Evolutionary conservation across 2,888 invertebrate species (phyloP).

Genomic region (Hartigia nigra): DNA sequence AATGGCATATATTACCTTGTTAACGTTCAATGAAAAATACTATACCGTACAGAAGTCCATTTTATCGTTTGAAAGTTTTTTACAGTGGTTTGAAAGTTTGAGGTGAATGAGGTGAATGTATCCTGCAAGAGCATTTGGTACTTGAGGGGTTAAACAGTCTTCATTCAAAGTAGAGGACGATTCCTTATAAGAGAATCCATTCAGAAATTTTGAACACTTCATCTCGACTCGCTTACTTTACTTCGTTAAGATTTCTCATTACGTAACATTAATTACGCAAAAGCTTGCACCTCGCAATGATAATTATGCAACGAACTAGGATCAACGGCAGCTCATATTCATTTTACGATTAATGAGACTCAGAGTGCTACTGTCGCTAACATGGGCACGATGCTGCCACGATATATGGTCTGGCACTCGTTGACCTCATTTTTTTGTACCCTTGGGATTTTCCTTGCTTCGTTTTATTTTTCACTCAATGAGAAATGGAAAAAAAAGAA

Average conservation of each 20-base stretch:
- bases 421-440: background rate
- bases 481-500: background rate
- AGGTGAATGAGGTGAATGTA: no score
- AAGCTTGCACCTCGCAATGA: background rate
- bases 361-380: background rate
- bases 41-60: no score
- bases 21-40: no score
- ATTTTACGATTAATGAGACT: background rate
- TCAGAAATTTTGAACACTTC: background rate
- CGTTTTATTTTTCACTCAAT: background rate
- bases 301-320: background rate
- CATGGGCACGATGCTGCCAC: background rate
- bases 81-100: no score
- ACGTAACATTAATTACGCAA: background rate
- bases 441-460: background rate
- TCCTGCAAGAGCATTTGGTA: no score
- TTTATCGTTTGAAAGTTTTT: no score
- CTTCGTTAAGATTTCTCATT: background rate
- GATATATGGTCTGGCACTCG: background rate
- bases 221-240: background rate
- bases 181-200: background rate
- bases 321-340: background rate
- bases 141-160: no score
- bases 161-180: background rate
- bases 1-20: no score